phyloP scores from a whole-genome alignment of 2,888 invertebrate species.

The Diaphora mendica region DNA sequence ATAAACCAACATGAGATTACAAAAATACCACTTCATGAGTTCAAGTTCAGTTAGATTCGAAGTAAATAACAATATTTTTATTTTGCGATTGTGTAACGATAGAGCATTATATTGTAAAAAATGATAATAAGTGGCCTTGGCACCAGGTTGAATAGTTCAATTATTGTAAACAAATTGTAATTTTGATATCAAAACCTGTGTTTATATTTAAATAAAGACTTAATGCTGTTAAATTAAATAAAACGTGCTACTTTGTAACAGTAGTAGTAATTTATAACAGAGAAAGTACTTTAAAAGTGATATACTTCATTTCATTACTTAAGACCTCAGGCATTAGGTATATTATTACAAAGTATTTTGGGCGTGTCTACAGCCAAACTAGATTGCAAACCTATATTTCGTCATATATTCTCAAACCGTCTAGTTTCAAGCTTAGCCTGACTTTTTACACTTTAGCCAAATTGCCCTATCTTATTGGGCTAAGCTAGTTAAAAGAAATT shows the following conservation, averaged over 20 bases:
- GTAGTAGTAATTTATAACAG: too few species aligned
- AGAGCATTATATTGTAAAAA: neutral
- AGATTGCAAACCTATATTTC: too few species aligned
- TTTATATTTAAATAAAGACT: neutral
- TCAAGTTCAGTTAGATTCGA: neutral
- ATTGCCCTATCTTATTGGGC: neutral
- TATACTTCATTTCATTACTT: too few species aligned
- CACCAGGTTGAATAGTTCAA: neutral
- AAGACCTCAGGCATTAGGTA: too few species aligned
- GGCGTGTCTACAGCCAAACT: too few species aligned
- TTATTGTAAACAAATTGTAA: neutral
- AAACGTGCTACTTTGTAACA: neutral
- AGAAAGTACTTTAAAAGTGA: too few species aligned
- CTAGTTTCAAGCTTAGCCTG: too few species aligned
- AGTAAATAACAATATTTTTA: constrained; percentile 12
- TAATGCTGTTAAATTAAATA: neutral
- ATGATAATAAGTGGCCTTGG: neutral
- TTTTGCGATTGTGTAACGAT: neutral
- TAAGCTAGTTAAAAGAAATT: neutral
- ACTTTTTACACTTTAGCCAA: too few species aligned
- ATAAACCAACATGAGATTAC: constrained; percentile 16
- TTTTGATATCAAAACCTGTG: neutral
- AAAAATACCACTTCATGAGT: neutral
- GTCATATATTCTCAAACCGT: too few species aligned
- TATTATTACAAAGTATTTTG: too few species aligned